phyloP scores from a whole-genome alignment of 2,888 invertebrate genomes.

The Hemistola chrysoprasaria region DNA sequence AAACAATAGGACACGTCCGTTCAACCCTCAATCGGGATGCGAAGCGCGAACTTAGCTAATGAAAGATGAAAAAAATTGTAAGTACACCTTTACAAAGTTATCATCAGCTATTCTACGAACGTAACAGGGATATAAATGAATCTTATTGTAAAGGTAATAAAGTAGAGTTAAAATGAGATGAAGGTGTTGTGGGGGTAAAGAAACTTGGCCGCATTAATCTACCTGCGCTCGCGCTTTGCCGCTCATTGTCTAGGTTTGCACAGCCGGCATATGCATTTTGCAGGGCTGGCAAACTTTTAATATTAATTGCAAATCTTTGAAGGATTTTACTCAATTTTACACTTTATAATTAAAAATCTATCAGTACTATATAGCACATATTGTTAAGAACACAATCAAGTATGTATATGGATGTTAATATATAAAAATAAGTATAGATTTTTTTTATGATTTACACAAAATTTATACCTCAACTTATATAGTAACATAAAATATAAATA shows the following conservation, averaged over 20 bases:
- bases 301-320: constrained; percentile 14
- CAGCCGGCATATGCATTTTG: constrained; percentile 64
- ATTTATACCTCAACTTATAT: too few relatives aligned
- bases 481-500: too few relatives aligned
- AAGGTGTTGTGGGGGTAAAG: constrained; percentile 19
- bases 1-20: constrained; percentile 75
- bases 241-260: constrained; percentile 75
- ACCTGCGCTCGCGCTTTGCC: constrained; percentile 71
- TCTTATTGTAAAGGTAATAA: constrained; percentile 34
- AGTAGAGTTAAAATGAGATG: constrained; percentile 19
- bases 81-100: constrained; percentile 62
- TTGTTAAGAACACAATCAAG: too few relatives aligned
- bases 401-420: too few relatives aligned
- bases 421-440: too few relatives aligned
- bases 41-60: constrained; percentile 81
- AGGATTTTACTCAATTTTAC: too few relatives aligned
- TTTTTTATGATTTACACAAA: too few relatives aligned
- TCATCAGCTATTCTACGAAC: constrained; percentile 3
- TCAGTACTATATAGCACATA: too few relatives aligned
- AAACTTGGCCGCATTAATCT: constrained; percentile 53
- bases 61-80: constrained; percentile 70
- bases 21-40: constrained; percentile 75
- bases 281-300: constrained; percentile 59
- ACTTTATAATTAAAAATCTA: too few relatives aligned
- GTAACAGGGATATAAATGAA: constrained; percentile 6